These are phyloP conservation scores for Tipula vernalis DNA, from an alignment of 2,888 invertebrate species.

Conservation along the genomic window DNA sequence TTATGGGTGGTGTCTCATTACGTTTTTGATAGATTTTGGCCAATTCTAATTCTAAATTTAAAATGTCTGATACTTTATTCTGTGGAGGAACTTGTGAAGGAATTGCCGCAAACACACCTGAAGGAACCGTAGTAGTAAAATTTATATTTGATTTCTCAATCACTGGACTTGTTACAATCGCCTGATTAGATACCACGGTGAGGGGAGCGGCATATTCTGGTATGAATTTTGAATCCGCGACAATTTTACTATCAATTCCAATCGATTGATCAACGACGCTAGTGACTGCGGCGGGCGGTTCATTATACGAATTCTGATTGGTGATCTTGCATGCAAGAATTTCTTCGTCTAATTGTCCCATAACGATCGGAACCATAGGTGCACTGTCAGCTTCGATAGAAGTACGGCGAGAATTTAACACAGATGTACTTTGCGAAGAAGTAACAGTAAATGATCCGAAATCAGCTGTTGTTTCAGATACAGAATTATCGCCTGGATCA, in stretches of 20 bases:
- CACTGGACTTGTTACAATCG: slow-evolving; percentile 11
- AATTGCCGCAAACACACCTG: not conserved
- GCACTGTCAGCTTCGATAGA: slow-evolving; percentile 24
- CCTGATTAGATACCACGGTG: not conserved
- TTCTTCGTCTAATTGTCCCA: not conserved
- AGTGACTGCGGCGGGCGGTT: not conserved
- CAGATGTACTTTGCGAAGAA: slow-evolving; percentile 26
- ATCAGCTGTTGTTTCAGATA: not conserved
- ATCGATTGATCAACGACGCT: not conserved
- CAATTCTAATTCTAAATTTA: slow-evolving; percentile 46
- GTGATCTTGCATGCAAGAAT: not conserved
- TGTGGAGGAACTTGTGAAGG: slow-evolving; percentile 15
- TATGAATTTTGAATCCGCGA: slow-evolving; percentile 7
- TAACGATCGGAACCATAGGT: not conserved
- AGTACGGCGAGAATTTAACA: slow-evolving; percentile 31
- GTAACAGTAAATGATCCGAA: not conserved
- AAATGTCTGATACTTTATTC: slow-evolving; percentile 31
- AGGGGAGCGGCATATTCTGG: not conserved
- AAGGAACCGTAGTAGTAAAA: not conserved
- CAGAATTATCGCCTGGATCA: not conserved
- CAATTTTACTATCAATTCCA: slow-evolving; percentile 11
- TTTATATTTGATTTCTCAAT: not conserved
- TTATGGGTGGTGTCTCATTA: not conserved
- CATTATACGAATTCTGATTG: not conserved
- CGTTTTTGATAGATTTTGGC: slow-evolving; percentile 31